Evolutionary conservation across 1,140 invertebrate genomes (phyloP), one percentile per base, ranked within the genome.

Genomic region (Macrobrachium nipponense): DNA sequence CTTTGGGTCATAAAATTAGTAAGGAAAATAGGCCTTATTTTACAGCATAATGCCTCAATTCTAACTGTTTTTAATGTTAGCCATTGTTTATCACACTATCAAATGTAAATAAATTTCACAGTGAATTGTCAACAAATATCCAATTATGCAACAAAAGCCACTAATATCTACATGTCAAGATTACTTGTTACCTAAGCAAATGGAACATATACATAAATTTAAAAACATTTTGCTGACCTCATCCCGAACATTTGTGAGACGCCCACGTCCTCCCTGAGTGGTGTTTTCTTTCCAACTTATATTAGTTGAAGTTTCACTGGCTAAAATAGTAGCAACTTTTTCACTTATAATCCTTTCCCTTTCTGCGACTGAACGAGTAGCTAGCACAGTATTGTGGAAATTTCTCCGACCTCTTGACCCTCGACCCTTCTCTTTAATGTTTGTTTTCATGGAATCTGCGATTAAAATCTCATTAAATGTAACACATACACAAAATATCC

Each of bases 281-380:
- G 23, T 36, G 27, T 36, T 59, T 66, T 62, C 36, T 60, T 61
- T 7, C 81, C 81, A 83, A 8, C 23, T 59, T 2, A 20, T 43
- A 5, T 3, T 76, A 23, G 27, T n/a, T 15, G 73, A 76, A 20
- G 75, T 66, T 15, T 75, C 70, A 36, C 43, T 27, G n/a, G 79
- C 61, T 73, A 87, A 66, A 7, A 87, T 62, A 2, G 79, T 58
- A 0, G 85, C 85, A 51, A 87, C 85, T 60, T 76, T 87, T 76
- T 87, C 85, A 73, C 78, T 87, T 44, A 87, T 76, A 27, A 81
- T 59, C 59, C 79, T 80, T 43, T 87, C 85, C 64, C 85, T 87
- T 36, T 80, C 85, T n/a, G 75, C 85, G 23, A 64, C 51, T 51
- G 85, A 80, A 58, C 85, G 66, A 15, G 36, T 87, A 44, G 62